Evolutionary conservation across 2,113 vertebrate species (phyloP).

Genomic region (Pituophis catenifer): DNA sequence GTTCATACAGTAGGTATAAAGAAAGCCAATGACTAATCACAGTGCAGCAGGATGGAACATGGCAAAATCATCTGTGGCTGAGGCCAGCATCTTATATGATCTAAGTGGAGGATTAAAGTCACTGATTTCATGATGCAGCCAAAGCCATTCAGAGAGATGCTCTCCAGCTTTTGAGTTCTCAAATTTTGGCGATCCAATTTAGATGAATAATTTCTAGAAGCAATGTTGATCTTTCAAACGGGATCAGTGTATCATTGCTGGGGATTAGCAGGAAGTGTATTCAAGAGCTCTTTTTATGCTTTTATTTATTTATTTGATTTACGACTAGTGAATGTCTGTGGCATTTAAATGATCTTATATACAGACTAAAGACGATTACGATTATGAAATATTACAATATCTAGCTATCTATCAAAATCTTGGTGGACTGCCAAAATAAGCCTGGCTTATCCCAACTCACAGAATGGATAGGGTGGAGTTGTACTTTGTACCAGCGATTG

Average conservation of each 20-base stretch:
- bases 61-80: not conserved
- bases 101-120: not conserved
- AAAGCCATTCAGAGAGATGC: not conserved
- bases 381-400: not conserved
- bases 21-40: not conserved
- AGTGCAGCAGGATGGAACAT: not conserved
- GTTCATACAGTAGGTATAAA: not conserved
- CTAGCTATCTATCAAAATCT: not conserved
- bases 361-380: not conserved
- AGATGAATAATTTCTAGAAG: not conserved
- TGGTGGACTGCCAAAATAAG: not conserved
- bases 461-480: not conserved
- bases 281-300: not conserved
- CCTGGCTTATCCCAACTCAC: not conserved
- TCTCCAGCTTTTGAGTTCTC: not conserved
- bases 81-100: not conserved
- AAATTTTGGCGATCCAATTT: not conserved
- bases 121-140: not conserved
- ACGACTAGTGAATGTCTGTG: not conserved
- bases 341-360: not conserved
- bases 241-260: not conserved
- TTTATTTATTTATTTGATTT: not conserved
- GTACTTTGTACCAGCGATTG: not conserved
- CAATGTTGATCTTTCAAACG: not conserved
- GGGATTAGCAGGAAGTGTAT: not conserved